Conservation (phyloP, 2,113 vertebrate species). For the Grantiella picta region DNA sequence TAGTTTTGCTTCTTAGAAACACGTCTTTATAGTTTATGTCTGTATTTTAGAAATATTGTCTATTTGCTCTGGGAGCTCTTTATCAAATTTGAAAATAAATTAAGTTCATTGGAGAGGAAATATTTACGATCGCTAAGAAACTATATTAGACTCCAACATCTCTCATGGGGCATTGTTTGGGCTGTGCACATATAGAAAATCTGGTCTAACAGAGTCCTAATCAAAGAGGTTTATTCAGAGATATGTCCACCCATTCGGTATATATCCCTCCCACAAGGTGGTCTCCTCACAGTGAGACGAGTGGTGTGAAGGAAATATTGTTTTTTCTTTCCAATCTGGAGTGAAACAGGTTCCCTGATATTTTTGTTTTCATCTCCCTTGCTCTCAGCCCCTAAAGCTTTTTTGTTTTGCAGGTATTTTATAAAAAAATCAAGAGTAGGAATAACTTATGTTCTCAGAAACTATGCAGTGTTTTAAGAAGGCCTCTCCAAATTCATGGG, state of each 20-base stretch:
- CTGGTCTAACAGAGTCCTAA: not conserved
- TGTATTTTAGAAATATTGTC: not conserved
- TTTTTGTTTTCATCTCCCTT: not conserved
- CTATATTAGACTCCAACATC: not conserved
- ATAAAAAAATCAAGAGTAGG: not conserved
- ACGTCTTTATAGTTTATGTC: not conserved
- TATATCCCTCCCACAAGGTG: not conserved
- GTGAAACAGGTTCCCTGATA: not conserved
- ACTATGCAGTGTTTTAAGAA: not conserved
- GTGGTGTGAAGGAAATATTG: not conserved
- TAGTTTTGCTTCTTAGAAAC: not conserved
- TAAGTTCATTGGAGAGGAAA: not conserved
- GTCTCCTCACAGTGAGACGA: not conserved
- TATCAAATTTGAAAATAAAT: not conserved
- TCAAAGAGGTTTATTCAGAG: not conserved
- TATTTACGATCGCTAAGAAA: not conserved
- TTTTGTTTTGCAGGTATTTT: not conserved
- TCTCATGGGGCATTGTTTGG: not conserved
- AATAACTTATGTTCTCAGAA: not conserved
- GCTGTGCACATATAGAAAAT: not conserved
- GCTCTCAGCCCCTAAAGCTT: not conserved
- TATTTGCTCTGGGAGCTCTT: not conserved
- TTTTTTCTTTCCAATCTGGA: not conserved
- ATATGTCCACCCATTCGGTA: not conserved
- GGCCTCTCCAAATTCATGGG: not conserved